A percentile compares a stretch with the other conserved stretches of the same genome.
phyloP scores from a whole-genome alignment of 2,888 invertebrate genomes.

The Sepiola atlantica region DNA sequence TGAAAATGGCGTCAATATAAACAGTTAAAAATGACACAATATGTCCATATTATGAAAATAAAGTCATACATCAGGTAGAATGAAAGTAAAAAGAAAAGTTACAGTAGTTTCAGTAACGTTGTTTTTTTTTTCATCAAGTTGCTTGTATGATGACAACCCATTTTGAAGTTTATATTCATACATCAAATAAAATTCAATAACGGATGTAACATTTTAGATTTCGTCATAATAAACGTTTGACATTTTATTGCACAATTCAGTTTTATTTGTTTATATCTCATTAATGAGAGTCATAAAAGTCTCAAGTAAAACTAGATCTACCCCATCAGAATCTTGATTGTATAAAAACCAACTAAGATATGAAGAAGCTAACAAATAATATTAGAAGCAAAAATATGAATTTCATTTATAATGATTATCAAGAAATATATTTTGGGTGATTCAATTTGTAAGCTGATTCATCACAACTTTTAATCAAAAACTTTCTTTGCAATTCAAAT shows the following conservation, averaged over 20 bases:
- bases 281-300: background rate
- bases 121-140: background rate
- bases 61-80: background rate
- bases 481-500: background rate
- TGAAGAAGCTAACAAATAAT: background rate
- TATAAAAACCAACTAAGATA: background rate
- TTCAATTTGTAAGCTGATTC: background rate
- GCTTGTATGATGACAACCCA: background rate
- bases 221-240: background rate
- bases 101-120: background rate
- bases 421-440: background rate
- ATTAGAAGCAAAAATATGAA: background rate
- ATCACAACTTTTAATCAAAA: background rate
- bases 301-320: background rate
- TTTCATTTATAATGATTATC: background rate
- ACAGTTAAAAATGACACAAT: slow-evolving; percentile 21
- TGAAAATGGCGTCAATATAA: slow-evolving; percentile 32
- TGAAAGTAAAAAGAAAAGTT: background rate
- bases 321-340: background rate
- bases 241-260: background rate
- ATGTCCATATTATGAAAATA: slow-evolving; percentile 32
- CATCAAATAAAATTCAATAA: background rate
- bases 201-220: background rate
- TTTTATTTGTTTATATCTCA: background rate
- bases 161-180: background rate